Conservation (phyloP, 2,113 vertebrate species). For the Boulengeromyrus knoepffleri region DNA sequence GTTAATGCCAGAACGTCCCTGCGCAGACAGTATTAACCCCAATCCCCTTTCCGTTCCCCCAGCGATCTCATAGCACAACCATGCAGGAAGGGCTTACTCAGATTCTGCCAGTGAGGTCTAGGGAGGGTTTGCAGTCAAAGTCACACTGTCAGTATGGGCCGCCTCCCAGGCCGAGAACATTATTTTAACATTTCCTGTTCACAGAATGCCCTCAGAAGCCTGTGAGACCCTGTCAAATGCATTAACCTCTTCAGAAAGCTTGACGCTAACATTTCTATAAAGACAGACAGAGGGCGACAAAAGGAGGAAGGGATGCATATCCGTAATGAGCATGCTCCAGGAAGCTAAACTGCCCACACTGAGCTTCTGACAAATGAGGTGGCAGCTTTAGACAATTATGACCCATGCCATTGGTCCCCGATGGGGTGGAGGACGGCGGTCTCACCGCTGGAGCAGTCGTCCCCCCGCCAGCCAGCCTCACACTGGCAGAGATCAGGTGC, state of each 20-base stretch:
- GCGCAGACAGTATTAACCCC: conserved; percentile 26
- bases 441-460: conserved; percentile 84
- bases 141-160: conserved; percentile 1
- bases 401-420: neutral
- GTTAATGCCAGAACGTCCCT: conserved; percentile 1
- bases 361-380: neutral
- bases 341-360: neutral
- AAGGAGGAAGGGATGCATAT: neutral
- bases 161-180: neutral
- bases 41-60: conserved; percentile 43
- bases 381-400: neutral
- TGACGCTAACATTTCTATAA: neutral
- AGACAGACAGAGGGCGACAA: neutral
- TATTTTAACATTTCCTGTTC: conserved; percentile 42
- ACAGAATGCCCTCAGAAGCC: conserved; percentile 32
- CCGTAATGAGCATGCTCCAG: neutral
- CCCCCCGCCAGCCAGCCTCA: conserved; percentile 74
- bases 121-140: conserved; percentile 10
- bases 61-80: conserved; percentile 48
- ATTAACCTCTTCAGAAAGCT: neutral
- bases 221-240: conserved; percentile 25
- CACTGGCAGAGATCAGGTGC: conserved; percentile 85
- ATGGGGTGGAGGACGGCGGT: conserved; percentile 14
- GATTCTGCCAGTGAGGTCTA: conserved; percentile 40
- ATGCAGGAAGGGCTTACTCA: conserved; percentile 52